Evolutionary conservation across 2,113 vertebrate species (phyloP).

Genomic region (Alectura lathami): DNA sequence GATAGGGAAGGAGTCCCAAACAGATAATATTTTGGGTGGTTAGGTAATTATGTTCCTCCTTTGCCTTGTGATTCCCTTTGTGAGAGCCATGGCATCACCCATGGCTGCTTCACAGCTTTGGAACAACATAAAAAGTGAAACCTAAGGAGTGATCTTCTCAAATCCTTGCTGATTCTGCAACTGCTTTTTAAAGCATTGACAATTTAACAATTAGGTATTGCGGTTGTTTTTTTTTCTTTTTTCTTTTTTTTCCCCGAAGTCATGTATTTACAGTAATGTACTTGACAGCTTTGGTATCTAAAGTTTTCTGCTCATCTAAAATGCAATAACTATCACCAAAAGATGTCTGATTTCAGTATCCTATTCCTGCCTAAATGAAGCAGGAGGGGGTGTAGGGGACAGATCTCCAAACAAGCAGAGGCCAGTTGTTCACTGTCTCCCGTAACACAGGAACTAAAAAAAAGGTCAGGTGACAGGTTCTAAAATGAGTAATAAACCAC

Average conservation of each 20-base stretch:
- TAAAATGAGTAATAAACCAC: neutral
- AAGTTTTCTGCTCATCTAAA: neutral
- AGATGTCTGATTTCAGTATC: neutral
- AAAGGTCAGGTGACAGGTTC: neutral
- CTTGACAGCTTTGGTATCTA: neutral
- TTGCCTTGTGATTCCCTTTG: neutral
- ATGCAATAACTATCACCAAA: neutral
- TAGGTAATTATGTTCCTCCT: conserved; percentile 16
- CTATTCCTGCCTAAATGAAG: neutral
- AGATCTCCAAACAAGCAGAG: neutral
- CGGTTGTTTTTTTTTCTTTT: neutral
- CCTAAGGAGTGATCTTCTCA: neutral
- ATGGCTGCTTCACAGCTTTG: neutral
- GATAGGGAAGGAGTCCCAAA: conserved; percentile 51
- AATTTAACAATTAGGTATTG: neutral
- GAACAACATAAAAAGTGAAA: neutral
- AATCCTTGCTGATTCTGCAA: conserved; percentile 7
- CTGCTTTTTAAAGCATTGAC: neutral
- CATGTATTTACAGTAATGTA: neutral
- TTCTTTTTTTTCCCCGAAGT: neutral
- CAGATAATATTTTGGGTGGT: conserved; percentile 51
- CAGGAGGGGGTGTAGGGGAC: neutral
- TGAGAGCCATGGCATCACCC: neutral
- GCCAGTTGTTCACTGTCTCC: neutral
- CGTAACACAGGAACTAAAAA: neutral